Percentiles rank a stretch among this genome's conserved stretches.
Conservation (phyloP, 2,888 invertebrate species). For the Spisula subtruncata region DNA sequence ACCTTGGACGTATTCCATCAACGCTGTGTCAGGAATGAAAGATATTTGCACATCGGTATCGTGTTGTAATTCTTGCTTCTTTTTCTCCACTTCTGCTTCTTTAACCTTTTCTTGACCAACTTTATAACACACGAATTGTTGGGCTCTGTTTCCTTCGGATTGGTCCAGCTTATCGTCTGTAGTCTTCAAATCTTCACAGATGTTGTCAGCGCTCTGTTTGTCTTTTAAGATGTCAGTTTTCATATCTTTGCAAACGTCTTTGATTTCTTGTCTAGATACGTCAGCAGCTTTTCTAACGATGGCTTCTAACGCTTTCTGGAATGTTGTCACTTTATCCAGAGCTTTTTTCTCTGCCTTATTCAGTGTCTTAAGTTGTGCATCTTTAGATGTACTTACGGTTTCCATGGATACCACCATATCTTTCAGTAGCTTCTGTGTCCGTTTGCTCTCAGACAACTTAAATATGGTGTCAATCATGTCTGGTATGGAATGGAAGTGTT, state of each 20-base stretch:
- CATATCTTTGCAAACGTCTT: not conserved
- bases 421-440: not conserved
- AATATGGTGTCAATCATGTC: slow-evolving; percentile 23
- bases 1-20: not conserved
- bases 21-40: not conserved
- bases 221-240: not conserved
- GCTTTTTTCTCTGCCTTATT: not conserved
- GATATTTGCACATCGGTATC: not conserved
- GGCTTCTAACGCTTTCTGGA: slow-evolving; percentile 12
- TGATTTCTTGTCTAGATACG: not conserved
- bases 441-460: not conserved
- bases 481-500: not conserved
- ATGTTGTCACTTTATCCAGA: not conserved
- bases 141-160: slow-evolving; percentile 20
- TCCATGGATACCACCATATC: slow-evolving; percentile 16
- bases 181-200: not conserved
- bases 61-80: not conserved
- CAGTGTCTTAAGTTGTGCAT: not conserved
- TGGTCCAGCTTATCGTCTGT: not conserved
- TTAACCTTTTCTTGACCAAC: not conserved
- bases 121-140: not conserved
- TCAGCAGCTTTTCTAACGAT: not conserved
- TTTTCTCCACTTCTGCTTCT: not conserved
- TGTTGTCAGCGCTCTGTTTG: not conserved
- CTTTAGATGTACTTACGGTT: not conserved